Evolutionary conservation across 2,888 invertebrate genomes (phyloP), one percentile per base, ranked within the genome.

Genomic region (Clepsis dumicolana): DNA sequence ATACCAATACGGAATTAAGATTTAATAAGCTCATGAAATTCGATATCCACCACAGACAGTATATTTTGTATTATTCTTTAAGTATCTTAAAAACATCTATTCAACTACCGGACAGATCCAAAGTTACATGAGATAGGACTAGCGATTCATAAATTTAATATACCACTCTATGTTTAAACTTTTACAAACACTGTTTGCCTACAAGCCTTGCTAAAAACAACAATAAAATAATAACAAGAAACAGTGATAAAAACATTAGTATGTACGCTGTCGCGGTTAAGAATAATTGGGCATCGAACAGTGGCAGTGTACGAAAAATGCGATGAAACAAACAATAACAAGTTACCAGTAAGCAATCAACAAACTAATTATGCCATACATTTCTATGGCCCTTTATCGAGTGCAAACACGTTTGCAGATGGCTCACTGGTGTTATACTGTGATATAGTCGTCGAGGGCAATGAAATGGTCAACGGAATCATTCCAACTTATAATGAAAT

Each of bases 21-120:
- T 87, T 88, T 88, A 90, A 90, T 93, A 93, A 93, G 93, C 93
- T 93, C 93, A 84, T 93, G 90, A 89, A 91, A 91, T 93, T 93
- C 92, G 93, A 91, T 93, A 90, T 88, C 88, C 87, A 92, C 92
- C 91, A 90, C 91, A 91, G 90, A 92, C 84, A 90, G 87, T 89
- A 89, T 84, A 78, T 85, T 87, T 88, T 89, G 84, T 87, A 85
- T 77, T 78, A 80, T 77, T 76, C 74, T 80, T 85, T 86, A 85
- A 85, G 84, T 86, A 88, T 85, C 85, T 88, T 89, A 88, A 86
- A 86, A 87, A 90, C 88, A 84, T 78, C 84, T 87, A 77, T 80
- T 77, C 67, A 74, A 77, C 77, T 81, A 80, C 87, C 89, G 88
- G 91, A 92, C 93, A 93, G 92, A 92, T 91, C 90, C 83, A 90